Evolutionary conservation across 2,888 invertebrate species (phyloP).

Genomic region (Agrochola litura): DNA sequence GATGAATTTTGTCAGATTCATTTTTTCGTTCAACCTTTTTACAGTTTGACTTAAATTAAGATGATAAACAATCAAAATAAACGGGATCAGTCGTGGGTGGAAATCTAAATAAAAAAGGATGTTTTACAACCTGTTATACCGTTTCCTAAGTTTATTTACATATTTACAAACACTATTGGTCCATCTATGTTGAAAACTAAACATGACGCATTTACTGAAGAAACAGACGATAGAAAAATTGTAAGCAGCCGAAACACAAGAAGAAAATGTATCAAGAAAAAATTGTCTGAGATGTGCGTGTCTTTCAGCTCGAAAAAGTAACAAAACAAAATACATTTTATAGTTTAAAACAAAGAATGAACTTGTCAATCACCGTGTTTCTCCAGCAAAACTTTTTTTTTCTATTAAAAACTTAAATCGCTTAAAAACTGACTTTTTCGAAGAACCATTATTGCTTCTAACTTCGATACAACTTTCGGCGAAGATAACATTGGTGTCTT

Average conservation of each 20-base stretch:
- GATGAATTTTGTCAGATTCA: conserved; percentile 3
- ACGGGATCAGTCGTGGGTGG: conserved; percentile 76
- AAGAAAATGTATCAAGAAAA: background rate
- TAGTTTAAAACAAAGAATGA: conserved; percentile 16
- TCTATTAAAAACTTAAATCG: conserved; percentile 52
- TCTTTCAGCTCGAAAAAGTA: conserved; percentile 1
- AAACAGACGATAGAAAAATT: conserved; percentile 50
- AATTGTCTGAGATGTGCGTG: conserved; percentile 34
- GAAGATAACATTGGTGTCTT: conserved; percentile 76
- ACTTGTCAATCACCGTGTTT: conserved; percentile 41
- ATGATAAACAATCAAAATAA: conserved; percentile 35
- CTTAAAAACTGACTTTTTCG: conserved; percentile 54
- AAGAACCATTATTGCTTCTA: conserved; percentile 76
- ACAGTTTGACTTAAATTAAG: conserved; percentile 2
- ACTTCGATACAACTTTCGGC: conserved; percentile 70
- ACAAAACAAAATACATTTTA: background rate
- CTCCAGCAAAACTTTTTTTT: conserved; percentile 53
- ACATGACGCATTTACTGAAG: conserved; percentile 52
- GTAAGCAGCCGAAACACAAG: background rate
- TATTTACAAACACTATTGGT: conserved; percentile 89
- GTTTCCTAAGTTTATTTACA: conserved; percentile 85
- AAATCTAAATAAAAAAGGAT: conserved; percentile 72
- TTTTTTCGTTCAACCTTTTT: conserved; percentile 2
- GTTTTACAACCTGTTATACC: conserved; percentile 84
- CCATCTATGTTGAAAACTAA: conserved; percentile 86